These are phyloP conservation scores for Amphimedon queenslandica DNA, from an alignment of 37 sponge, comb jelly and placozoan species.

Conservation along the genomic window DNA sequence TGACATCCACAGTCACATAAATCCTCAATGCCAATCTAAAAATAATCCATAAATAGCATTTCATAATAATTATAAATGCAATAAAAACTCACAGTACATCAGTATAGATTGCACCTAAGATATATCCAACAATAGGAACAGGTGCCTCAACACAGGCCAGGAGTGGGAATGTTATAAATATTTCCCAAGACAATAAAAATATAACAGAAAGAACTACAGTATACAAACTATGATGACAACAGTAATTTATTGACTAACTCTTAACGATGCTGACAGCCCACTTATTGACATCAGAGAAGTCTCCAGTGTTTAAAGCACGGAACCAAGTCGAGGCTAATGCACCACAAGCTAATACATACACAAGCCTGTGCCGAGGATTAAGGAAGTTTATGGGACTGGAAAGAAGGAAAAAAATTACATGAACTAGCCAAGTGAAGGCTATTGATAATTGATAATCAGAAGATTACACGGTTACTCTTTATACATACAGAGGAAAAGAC, in stretches of 20 bases:
- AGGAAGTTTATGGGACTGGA: constrained; percentile 2
- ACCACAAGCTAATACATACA: constrained; percentile 2
- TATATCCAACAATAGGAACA: constrained; percentile 9
- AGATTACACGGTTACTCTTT: too few species aligned
- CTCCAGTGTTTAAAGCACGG: not conserved
- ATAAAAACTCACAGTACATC: too few species aligned
- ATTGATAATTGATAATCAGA: too few species aligned
- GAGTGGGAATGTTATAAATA: not conserved
- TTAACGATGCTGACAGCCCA: not conserved
- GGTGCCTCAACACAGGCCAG: constrained; percentile 16
- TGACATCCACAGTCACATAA: too few species aligned
- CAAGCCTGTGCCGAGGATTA: not conserved
- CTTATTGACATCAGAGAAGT: not conserved
- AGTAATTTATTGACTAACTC: not conserved
- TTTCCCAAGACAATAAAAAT: not conserved
- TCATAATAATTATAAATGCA: too few species aligned
- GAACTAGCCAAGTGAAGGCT: too few species aligned
- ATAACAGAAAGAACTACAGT: not conserved
- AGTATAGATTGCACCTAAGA: too few species aligned
- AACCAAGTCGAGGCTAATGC: not conserved
- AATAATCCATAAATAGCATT: too few species aligned
- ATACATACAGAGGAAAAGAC: too few species aligned
- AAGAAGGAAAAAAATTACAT: too few species aligned
- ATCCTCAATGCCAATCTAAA: too few species aligned
- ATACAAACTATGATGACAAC: not conserved